Conservation (phyloP, 2,797 vertebrate species). For the Bovichtus variegatus region DNA sequence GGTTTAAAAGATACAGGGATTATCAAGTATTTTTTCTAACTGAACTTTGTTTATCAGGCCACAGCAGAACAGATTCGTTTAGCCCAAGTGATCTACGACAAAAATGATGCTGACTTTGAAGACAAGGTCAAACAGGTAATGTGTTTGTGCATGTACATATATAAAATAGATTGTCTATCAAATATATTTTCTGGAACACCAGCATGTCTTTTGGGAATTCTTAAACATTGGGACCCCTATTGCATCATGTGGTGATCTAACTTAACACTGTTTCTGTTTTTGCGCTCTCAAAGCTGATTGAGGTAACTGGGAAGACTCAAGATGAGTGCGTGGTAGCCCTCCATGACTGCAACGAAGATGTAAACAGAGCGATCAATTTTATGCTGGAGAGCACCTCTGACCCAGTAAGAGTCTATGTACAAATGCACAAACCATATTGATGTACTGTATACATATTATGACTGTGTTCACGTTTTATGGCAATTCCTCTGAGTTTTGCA, state of each 20-base stretch:
- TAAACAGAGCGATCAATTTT: slow-evolving; percentile 97
- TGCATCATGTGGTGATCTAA: neutral
- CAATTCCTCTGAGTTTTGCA: neutral
- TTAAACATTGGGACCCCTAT: neutral
- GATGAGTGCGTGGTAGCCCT: slow-evolving; percentile 98
- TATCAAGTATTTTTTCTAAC: slow-evolving; percentile 21
- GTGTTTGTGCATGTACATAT: neutral
- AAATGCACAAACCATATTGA: neutral
- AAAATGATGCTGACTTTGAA: slow-evolving; percentile 97
- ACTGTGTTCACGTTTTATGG: neutral
- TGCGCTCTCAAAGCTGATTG: slow-evolving; percentile 89
- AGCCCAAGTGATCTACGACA: slow-evolving; percentile 97
- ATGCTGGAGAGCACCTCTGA: slow-evolving; percentile 95
- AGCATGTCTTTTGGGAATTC: neutral
- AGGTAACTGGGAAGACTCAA: slow-evolving; percentile 96
- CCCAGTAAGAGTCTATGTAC: slow-evolving; percentile 81
- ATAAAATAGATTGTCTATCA: no score
- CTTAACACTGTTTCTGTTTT: neutral
- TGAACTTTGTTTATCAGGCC: slow-evolving; percentile 84
- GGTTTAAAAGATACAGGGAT: no score
- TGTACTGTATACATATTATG: neutral
- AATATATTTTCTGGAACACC: neutral
- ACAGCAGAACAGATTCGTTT: slow-evolving; percentile 99
- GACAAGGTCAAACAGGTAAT: slow-evolving; percentile 96
- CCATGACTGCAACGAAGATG: slow-evolving; percentile 97